Base-by-base conservation (phyloP, 2,113 vertebrate genomes). In the Periophthalmodon schlosseri region DNA sequence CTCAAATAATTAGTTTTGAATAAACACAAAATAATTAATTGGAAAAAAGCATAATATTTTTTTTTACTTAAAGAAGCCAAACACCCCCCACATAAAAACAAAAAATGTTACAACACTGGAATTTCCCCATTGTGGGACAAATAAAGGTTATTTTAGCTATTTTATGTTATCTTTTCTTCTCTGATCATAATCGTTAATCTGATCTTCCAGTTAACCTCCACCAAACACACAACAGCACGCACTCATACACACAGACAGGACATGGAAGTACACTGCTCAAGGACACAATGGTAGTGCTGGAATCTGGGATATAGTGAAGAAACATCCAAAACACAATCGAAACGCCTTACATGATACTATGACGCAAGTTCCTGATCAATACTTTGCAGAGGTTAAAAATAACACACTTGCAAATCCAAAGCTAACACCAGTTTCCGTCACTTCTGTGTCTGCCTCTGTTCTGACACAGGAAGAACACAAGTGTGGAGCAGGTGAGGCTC, bases 401-500 rank as follows among this genome's bases (percentile, higher is more conserved):
- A 39, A 73, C 47, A 34, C 21, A 3, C 8, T 8, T 0, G 23
- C 66, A 58, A 2, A 21, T 68, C 10, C 24, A 4, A 2, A 16
- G 44, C 61, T 23, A 46, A 61, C 34, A 73, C 49, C 8, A 65
- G 52, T 67, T 68, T 10, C 39, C 23, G 52, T 39, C 56, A 61
- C 24, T 71, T 68, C 7, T 44, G 36, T 4, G 54, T 46, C 28
- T 2, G 9, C 39, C 46, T 44, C 18, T 67, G 65, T 14, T n/a
- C 66, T 57, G 66, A 73, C 46, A 28, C 16, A 13, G 18, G 49
- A 52, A 14, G 12, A 76, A 67, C 61, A 65, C 49, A 66, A 28
- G 21, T 33, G 72, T 75, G n/a, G 49, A 82, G 36, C 60, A 61
- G 14, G 33, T 52, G 54, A 39, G 21, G 54, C 33, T 63, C 34